Conservation (phyloP, 2,797 vertebrate species). For the Gymnopithys bicolor region DNA sequence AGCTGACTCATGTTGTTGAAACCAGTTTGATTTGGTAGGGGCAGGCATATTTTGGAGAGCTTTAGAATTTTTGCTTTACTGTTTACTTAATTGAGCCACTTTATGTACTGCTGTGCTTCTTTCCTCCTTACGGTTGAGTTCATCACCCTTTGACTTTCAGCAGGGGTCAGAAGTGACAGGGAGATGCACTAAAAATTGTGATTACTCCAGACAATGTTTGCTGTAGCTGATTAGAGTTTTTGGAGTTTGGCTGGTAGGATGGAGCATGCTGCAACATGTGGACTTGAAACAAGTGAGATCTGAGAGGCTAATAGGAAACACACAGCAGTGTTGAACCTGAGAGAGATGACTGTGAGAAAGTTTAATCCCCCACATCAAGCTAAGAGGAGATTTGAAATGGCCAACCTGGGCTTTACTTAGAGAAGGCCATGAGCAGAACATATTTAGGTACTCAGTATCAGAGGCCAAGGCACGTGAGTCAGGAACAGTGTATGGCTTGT, state of each 20-base stretch:
- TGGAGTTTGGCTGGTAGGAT: conserved; percentile 3
- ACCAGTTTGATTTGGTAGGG: neutral
- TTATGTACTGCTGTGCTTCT: neutral
- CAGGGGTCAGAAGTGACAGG: neutral
- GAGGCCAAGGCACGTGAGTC: fast-evolving
- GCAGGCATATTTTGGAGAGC: neutral
- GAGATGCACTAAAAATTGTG: neutral
- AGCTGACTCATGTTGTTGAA: neutral
- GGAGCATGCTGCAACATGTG: neutral
- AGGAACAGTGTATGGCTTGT: neutral
- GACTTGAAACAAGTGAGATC: conserved; percentile 14
- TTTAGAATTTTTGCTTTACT: neutral
- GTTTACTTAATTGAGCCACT: neutral
- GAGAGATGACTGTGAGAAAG: neutral
- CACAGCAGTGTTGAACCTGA: neutral
- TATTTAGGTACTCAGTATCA: neutral
- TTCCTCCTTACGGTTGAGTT: neutral
- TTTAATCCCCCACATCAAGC: neutral
- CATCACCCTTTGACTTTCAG: neutral
- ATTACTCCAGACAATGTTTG: neutral
- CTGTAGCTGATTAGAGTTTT: neutral
- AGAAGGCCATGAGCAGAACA: neutral
- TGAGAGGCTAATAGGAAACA: conserved; percentile 21
- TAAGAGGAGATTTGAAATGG: neutral
- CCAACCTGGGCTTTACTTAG: neutral